phyloP scores from a whole-genome alignment of 2,888 invertebrate genomes.

The Mantis religiosa region DNA sequence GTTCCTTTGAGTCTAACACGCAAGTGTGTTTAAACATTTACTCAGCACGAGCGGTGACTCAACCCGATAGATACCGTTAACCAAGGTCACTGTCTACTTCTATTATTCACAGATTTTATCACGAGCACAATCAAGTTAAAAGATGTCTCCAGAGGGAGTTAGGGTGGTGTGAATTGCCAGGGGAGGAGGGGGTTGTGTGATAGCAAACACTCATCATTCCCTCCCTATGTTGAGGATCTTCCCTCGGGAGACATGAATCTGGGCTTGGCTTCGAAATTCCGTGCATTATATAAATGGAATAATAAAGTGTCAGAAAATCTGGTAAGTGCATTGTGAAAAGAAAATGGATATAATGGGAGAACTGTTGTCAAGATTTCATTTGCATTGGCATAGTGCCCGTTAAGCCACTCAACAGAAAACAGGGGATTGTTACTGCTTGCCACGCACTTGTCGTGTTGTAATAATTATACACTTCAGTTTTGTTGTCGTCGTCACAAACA shows the following conservation, averaged over 20 bases:
- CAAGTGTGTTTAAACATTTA: background rate
- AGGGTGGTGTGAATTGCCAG: background rate
- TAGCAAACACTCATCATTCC: background rate
- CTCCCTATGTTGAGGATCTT: background rate
- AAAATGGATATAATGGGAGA: background rate
- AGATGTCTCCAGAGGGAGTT: background rate
- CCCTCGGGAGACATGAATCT: background rate
- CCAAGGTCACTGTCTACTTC: background rate
- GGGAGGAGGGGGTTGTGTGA: background rate
- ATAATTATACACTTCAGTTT: background rate
- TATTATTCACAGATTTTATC: background rate
- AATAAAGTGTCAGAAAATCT: background rate
- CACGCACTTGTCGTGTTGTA: background rate
- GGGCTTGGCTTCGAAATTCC: background rate
- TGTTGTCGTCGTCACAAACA: background rate
- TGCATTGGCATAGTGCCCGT: background rate
- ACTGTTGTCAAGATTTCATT: background rate
- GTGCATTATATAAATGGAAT: background rate
- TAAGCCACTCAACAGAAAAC: background rate
- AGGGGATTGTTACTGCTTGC: background rate
- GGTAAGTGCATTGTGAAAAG: background rate
- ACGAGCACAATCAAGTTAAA: background rate
- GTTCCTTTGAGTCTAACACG: too few relatives aligned
- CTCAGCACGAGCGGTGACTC: background rate
- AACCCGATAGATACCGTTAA: background rate